These are phyloP conservation scores for Cryptoprocta ferox DNA, from an alignment of 2,797 vertebrate genomes.

Conservation along the genomic window DNA sequence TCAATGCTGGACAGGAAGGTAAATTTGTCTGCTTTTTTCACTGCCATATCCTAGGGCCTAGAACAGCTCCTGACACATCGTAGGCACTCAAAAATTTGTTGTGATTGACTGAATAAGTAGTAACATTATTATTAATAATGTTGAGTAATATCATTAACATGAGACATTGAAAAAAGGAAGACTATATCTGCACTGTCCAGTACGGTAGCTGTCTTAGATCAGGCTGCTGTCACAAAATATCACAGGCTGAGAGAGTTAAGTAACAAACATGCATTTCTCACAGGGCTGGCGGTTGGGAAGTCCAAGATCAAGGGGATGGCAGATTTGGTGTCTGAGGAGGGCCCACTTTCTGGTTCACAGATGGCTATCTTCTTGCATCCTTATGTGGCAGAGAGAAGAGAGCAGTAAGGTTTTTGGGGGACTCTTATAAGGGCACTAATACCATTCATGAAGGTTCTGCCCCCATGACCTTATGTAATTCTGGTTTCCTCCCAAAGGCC, in stretches of 20 bases:
- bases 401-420: not conserved
- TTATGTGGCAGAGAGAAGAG: not conserved
- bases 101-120: not conserved
- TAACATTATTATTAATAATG: too few species aligned
- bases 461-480: not conserved
- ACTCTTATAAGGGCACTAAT: not conserved
- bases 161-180: not conserved
- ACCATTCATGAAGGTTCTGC: not conserved
- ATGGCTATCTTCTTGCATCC: not conserved
- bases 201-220: not conserved
- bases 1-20: not conserved
- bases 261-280: not conserved
- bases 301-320: not conserved
- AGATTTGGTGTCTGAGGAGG: not conserved
- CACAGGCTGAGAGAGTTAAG: not conserved
- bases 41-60: not conserved
- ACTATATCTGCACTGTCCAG: not conserved
- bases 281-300: not conserved
- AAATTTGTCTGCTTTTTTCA: not conserved
- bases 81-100: not conserved
- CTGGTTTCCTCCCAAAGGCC: not conserved
- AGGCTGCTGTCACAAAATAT: not conserved
- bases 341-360: not conserved
- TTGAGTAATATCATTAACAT: not conserved
- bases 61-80: not conserved